Base-by-base conservation (phyloP, 2,797 vertebrate genomes). In the Anomalospiza imberbis region DNA sequence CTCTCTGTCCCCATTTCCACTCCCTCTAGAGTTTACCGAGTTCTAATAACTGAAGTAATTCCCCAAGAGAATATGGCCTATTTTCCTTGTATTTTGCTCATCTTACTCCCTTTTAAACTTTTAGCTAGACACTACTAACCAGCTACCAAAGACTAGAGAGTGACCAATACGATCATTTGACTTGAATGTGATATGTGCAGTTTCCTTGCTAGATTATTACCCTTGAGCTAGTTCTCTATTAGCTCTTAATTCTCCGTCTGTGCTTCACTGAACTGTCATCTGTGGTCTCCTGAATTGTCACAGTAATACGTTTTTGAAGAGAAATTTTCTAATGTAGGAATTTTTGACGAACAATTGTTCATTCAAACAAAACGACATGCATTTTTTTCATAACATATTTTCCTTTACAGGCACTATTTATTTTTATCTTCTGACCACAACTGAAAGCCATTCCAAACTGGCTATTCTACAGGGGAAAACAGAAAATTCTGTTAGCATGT, bases 291-390 rank as follows among this genome's bases (percentile, higher is more conserved):
- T 78, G 38, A 70, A 82, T 15, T 29, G 20, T 36, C 34, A 54
- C 9, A 36, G 63, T 60, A 85, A 85, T 81, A 75, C 79, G 91
- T 92, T 71, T 85, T 79, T 70, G 61, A 88, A 73, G 89, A 89
- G 18, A 24, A 91, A 55, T 73, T 94, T 87, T 34, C 60, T 73
- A 67, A 71, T 91, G 77, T 82, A 73, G 61, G 29, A 91, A 89
- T 53, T 73, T 34, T 57, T 73, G 67, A 71, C 90, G 79, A 82
- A 73, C 58, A 50, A 55, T 51, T 78, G 18, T 47, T 57, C 50
- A 88, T 90, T 96, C 81, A 94, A 38, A 90, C 28, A 79, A 85
- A 96, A 57, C 10, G 36, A 75, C n/a, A 62, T 72, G n/a, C 28
- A 28, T 16, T 80, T 72, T 77, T 77, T 60, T 80, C 12, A 68